Evolutionary conservation across 1,140 invertebrate species (phyloP), one percentile per base, ranked within the genome.

Genomic region (Charaxes varanes): DNA sequence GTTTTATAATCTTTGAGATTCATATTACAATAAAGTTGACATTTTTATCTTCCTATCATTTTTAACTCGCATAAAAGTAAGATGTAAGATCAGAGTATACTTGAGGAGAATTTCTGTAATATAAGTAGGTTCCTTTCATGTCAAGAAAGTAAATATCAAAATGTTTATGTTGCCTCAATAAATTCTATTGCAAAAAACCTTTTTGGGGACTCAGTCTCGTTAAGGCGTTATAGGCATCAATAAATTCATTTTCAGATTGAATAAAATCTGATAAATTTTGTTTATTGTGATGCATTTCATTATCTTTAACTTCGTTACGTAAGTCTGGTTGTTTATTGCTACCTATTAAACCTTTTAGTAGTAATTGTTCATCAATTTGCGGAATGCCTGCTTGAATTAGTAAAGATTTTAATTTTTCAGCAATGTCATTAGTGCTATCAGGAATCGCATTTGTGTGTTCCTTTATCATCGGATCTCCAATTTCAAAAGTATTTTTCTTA

Each of bases 241-340:
- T 83, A 50, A 83, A 83, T 41, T 83, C 79, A 51, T 74, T 80
- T 69, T 83, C 79, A 11, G 71, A 73, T 54, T 80, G 74, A 7
- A 57, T 50, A 17, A 83, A 62, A 31, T 83, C 71, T 38, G 49
- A 11, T 31, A 44, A 40, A 50, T 52, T 51, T n/a, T 22, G 15
- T 18, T 40, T 41, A 17, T 41, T 2, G 23, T 35, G 11, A 21
- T 41, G 13, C 23, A 1, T 8, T 22, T n/a, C n/a, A n/a, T 18
- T 35, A 41, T 21, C 16, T 12, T 30, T 28, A 13, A 11, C 12
- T 10, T 3, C 12, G 6, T 40, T 13, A 12, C 12, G 33, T 19
- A 27, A n/a, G 2, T 36, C 27, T 19, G 24, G 8, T 15, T 44
- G 2, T 6, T 11, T 50, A 65, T 72, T 94, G 32, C 61, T 52